Base-by-base conservation (phyloP, 2,888 invertebrate genomes). In the Eulithis testata region DNA sequence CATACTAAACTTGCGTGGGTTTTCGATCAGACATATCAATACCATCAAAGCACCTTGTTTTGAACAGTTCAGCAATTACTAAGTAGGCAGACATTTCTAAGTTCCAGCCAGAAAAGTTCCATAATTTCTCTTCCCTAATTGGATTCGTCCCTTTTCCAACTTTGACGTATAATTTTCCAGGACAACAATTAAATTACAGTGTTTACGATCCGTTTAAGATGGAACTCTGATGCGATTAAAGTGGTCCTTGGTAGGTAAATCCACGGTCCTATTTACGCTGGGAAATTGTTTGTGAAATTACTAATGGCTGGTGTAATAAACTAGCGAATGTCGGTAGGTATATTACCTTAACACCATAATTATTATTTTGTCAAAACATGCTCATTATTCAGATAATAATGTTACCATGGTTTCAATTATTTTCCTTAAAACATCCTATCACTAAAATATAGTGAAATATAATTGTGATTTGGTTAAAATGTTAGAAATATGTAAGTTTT, bases 211-310 rank as follows among this genome's bases (percentile, higher is more conserved):
- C 77, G 75, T 78, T 78, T 80, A 69, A 76, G 76, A 75, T 75
- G 68, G 72, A 68, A 80, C 76, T 78, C 75, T 66, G 75, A 77
- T 72, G 77, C 77, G 81, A 83, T 83, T 83, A 83, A 71, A 69
- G 68, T 63, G 60, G 51, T 53, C 56, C 60, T 59, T 12, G 56
- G 64, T 68, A 61, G 61, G 62, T 36, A 60, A 11, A 37, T 40
- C 11, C 51, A 60, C 59, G 63, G 63, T 4, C 40, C 27, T 31
- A 21, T 9, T 49, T 37, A 11, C 45, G 40, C 40, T 8, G 40
- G 40, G 40, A 11, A 40, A 8, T 31, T 6, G 40, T 40, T 40
- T 40, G 40, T 8, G 40, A 8, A 40, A 40, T 11, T 8, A 40
- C 40, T 40, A 40, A 40, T 40, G 40, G 40, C 40, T 40, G 40